Evolutionary conservation across 1,140 invertebrate genomes (phyloP).

Genomic region (Anastrepha ludens): DNA sequence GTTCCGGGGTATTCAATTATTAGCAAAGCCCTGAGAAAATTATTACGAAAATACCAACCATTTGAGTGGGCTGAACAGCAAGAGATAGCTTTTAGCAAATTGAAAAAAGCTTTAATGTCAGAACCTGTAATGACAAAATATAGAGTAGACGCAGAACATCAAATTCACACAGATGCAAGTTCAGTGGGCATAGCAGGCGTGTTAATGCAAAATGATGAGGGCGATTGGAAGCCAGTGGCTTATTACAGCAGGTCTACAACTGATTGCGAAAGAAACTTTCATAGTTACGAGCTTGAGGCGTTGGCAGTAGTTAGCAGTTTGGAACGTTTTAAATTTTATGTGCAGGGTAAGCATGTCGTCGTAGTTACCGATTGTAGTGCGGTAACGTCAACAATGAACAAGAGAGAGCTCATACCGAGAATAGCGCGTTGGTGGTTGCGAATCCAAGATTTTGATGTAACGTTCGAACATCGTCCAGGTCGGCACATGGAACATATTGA

Average conservation of each 20-base stretch:
- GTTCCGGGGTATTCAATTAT: neutral
- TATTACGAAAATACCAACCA: constrained; percentile 56
- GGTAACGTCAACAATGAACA: constrained; percentile 66
- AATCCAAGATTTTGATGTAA: neutral
- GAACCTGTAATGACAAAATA: constrained; percentile 59
- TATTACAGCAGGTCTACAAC: constrained; percentile 60
- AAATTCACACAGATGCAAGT: constrained; percentile 70
- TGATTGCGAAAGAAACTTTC: constrained; percentile 62
- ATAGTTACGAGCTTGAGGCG: constrained; percentile 67
- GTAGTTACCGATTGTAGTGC: constrained; percentile 70
- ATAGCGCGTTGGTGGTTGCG: constrained; percentile 18
- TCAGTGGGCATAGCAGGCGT: constrained; percentile 59
- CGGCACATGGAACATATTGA: neutral
- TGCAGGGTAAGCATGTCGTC: constrained; percentile 72
- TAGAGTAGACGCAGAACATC: constrained; percentile 58
- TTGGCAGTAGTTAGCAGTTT: constrained; percentile 39
- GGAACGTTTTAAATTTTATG: constrained; percentile 57
- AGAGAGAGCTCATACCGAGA: constrained; percentile 49
- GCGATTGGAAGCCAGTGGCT: constrained; percentile 54
- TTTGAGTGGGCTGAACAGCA: constrained; percentile 63
- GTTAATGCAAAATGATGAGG: constrained; percentile 61
- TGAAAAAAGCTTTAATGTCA: constrained; percentile 59
- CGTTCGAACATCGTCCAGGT: neutral
- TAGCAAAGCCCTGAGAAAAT: too few relatives aligned
- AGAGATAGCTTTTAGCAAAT: constrained; percentile 64